phyloP scores from a whole-genome alignment of 2,113 vertebrate genomes.

The Tetrao urogallus region DNA sequence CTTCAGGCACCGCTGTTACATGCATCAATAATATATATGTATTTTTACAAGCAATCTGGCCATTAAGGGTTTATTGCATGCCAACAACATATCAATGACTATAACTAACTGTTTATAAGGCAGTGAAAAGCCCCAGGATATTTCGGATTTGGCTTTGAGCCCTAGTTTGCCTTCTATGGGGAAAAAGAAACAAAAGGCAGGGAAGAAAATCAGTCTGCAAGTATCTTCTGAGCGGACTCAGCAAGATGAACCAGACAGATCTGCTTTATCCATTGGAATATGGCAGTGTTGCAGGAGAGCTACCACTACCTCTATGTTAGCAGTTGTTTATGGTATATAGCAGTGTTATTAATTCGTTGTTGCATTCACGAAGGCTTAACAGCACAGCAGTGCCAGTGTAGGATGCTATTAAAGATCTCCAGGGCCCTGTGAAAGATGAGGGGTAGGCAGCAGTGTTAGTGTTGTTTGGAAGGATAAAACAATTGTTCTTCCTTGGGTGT shows the following conservation, averaged over 20 bases:
- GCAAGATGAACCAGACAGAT: neutral
- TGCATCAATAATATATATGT: slow-evolving; percentile 45
- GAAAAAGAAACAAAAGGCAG: neutral
- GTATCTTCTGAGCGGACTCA: slow-evolving; percentile 9
- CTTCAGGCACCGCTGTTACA: slow-evolving; percentile 21
- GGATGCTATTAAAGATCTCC: slow-evolving; percentile 63
- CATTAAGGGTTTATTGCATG: slow-evolving; percentile 49
- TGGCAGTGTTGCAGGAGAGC: neutral
- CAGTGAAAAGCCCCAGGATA: slow-evolving; percentile 47
- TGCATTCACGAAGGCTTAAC: slow-evolving; percentile 62
- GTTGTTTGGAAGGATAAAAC: slow-evolving; percentile 32
- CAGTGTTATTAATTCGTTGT: slow-evolving; percentile 25
- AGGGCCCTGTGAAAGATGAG: slow-evolving; percentile 51
- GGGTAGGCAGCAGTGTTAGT: slow-evolving; percentile 32
- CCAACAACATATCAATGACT: slow-evolving; percentile 53
- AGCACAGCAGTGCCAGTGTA: slow-evolving; percentile 43
- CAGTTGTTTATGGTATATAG: slow-evolving; percentile 14
- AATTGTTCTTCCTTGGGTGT: slow-evolving; percentile 38
- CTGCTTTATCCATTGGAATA: neutral
- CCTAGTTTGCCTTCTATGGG: neutral
- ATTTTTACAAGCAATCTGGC: slow-evolving; percentile 62
- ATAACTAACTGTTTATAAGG: slow-evolving; percentile 63
- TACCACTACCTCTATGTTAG: neutral
- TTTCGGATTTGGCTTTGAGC: slow-evolving; percentile 11
- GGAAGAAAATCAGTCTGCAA: neutral